Percentiles rank a stretch among this genome's conserved stretches.
phyloP scores from a whole-genome alignment of 2,113 vertebrate species.

The Percina caprodes region DNA sequence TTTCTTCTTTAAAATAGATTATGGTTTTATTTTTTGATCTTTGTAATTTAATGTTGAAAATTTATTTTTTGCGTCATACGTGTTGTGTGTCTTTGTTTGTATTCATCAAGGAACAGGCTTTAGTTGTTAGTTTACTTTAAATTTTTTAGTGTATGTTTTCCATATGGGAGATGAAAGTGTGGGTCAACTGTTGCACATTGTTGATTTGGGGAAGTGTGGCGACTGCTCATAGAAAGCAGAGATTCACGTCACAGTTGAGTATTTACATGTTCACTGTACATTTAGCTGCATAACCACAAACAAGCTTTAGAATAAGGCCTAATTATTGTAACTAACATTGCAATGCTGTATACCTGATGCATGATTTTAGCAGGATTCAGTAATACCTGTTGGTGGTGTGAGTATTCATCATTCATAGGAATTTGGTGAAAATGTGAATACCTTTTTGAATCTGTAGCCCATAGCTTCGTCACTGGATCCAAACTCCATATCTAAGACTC shows the following conservation, averaged over 20 bases:
- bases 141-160: conserved; percentile 20
- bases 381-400: conserved; percentile 19
- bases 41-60: conserved; percentile 76
- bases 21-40: conserved; percentile 75
- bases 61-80: conserved; percentile 53
- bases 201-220: neutral
- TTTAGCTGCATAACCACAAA: conserved; percentile 20
- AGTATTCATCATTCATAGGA: conserved; percentile 30
- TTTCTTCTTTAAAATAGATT: conserved; percentile 64
- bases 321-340: conserved; percentile 17
- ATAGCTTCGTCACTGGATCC: conserved; percentile 64
- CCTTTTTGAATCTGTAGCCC: conserved; percentile 32
- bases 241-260: neutral
- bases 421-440: conserved; percentile 58
- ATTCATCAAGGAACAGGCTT: conserved; percentile 23
- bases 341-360: conserved; percentile 46
- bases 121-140: neutral
- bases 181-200: neutral
- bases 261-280: conserved; percentile 29
- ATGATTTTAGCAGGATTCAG: conserved; percentile 49
- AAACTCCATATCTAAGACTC: conserved; percentile 34
- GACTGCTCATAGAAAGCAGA: neutral
- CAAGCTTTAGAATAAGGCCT: conserved; percentile 38
- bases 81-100: conserved; percentile 52
- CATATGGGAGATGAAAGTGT: neutral